Evolutionary conservation across 2,888 invertebrate genomes (phyloP).

Genomic region (Thyatira batis): DNA sequence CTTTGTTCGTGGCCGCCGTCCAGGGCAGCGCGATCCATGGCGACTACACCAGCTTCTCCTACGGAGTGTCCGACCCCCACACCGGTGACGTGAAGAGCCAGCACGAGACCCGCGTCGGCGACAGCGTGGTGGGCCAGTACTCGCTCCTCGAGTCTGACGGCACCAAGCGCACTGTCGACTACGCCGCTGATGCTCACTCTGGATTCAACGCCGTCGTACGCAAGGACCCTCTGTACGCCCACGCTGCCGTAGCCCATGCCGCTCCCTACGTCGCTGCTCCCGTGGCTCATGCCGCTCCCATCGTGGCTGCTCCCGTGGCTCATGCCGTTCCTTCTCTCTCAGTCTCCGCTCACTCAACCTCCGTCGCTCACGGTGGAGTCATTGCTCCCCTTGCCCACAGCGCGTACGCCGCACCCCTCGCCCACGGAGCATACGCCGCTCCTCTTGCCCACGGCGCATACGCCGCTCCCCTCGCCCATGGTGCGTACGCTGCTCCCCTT

Average conservation of each 20-base stretch:
- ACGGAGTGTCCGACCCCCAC: constrained; percentile 74
- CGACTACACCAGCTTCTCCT: constrained; percentile 73
- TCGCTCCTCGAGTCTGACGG: constrained; percentile 83
- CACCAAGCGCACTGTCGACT: constrained; percentile 84
- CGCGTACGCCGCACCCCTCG: constrained; percentile 33
- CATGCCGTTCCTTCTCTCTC: constrained; percentile 36
- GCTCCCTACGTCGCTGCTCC: constrained; percentile 27
- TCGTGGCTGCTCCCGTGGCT: too few relatives aligned
- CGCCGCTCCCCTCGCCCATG: constrained; percentile 26
- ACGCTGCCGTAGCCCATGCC: constrained; percentile 16
- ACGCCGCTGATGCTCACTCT: constrained; percentile 77
- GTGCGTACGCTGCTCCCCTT: too few relatives aligned
- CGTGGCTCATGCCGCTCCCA: constrained; percentile 45
- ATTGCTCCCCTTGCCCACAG: constrained; percentile 34
- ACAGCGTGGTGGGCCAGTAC: constrained; percentile 82
- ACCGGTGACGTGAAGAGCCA: constrained; percentile 81
- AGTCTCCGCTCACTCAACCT: constrained; percentile 30
- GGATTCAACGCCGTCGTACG: constrained; percentile 83
- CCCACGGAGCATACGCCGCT: constrained; percentile 32
- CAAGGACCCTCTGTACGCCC: constrained; percentile 60
- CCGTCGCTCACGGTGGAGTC: constrained; percentile 35
- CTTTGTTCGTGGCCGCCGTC: constrained; percentile 70
- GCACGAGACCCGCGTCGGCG: constrained; percentile 85
- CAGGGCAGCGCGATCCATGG: constrained; percentile 69
- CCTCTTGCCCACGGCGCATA: constrained; percentile 31